Evolutionary conservation across 2,113 vertebrate genomes (phyloP), one percentile per base, ranked within the genome.

Genomic region (Haemorhous mexicanus): DNA sequence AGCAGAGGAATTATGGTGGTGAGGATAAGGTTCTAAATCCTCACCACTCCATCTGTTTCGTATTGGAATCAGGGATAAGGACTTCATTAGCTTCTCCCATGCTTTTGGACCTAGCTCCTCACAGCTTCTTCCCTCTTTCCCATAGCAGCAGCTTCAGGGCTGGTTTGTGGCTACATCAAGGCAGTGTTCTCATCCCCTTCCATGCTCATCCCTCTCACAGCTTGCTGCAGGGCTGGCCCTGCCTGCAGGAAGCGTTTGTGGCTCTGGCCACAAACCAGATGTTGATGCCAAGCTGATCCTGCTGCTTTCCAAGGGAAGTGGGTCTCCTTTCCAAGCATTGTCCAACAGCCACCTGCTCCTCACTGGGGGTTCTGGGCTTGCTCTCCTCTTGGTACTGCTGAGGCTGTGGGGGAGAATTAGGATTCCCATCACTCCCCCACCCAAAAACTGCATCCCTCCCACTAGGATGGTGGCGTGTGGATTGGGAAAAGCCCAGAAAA

Each of bases 391-490:
- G 2, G 44, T 94, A 28, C 39, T 87, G 52, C 15, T 47, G 21
- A 55, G 46, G 33, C 43, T 70, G 1, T 5, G 22, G 33, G 16
- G 30, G 11, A 75, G 56, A 32, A 55, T 16, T 41, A 46, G 18
- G 21, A 27, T 53, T 91, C 30, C 39, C 12, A 27, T 35, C 30
- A 5, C 4, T 10, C 3, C 8, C 6, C 19, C 5, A 3, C 22
- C 23, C 19, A 14, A 37, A 53, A 80, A 5, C 4, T 0, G 0
- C 19, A 35, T 41, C 23, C 0, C 0, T 78, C 18, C 30, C 14
- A 5, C 4, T 4, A 4, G 39, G 33, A 35, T 47, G 27, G 24
- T 49, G 63, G n/a, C 10, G 7, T 6, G 20, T 7, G 9, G 28
- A 53, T 53, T 30, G 52, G 30, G 52, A 53, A 53, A 30, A 53